These are phyloP conservation scores for Glareola pratincola DNA, from an alignment of 2,113 vertebrate species.

Conservation along the genomic window DNA sequence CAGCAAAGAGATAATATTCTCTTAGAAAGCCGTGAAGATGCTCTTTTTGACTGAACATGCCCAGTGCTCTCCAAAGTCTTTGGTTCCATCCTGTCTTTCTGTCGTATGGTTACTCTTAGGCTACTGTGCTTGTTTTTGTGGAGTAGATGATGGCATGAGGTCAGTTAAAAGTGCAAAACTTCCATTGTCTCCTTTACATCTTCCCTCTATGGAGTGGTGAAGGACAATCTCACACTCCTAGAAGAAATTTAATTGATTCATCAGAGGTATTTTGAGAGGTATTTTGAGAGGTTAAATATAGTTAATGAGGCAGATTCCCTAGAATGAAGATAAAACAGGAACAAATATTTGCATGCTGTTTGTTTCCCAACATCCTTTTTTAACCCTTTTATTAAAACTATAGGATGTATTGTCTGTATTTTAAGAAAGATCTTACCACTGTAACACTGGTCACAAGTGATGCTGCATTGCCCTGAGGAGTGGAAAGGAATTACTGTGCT, in stretches of 20 bases:
- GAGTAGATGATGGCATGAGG: neutral
- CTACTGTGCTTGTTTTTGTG: neutral
- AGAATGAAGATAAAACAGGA: neutral
- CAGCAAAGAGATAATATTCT: neutral
- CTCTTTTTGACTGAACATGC: neutral
- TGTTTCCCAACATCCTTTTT: neutral
- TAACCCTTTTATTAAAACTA: neutral
- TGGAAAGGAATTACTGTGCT: neutral
- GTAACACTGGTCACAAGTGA: neutral
- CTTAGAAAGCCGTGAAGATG: neutral
- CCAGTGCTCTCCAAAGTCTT: neutral
- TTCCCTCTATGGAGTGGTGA: neutral
- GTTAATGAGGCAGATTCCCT: neutral
- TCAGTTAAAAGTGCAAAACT: neutral
- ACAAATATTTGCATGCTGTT: neutral
- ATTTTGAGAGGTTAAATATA: neutral
- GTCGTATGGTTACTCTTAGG: neutral
- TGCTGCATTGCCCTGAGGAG: neutral
- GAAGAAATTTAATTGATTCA: neutral
- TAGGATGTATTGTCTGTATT: neutral
- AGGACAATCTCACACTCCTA: neutral
- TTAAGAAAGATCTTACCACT: neutral
- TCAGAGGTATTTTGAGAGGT: neutral
- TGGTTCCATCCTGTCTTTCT: accelerated
- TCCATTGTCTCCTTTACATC: neutral